phyloP scores from a whole-genome alignment of 2,888 invertebrate genomes.

The Drosophila kuntzei region DNA sequence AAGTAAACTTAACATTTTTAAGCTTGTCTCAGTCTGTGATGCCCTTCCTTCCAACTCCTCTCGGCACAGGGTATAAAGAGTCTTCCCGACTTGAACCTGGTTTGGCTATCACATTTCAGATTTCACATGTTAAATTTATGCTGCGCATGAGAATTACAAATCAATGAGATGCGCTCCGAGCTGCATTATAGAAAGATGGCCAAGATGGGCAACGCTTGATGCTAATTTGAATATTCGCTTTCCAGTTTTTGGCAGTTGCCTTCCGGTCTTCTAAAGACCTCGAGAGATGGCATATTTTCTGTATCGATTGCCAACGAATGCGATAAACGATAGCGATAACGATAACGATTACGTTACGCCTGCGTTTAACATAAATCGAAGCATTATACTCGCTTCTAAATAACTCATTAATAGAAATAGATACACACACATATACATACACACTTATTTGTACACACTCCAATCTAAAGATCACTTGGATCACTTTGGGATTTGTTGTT shows the following conservation, averaged over 20 bases:
- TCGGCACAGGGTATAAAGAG: slow-evolving; percentile 4
- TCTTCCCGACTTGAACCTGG: slow-evolving; percentile 23
- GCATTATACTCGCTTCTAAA: slow-evolving; percentile 50
- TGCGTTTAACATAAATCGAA: slow-evolving; percentile 22
- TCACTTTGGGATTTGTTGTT: slow-evolving; percentile 50
- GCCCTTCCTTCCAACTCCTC: background rate
- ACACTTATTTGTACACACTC: slow-evolving; percentile 7
- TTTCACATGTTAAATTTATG: slow-evolving; percentile 82
- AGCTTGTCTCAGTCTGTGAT: background rate
- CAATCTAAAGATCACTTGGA: slow-evolving; percentile 49
- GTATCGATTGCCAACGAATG: slow-evolving; percentile 15
- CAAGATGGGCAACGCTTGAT: slow-evolving; percentile 26
- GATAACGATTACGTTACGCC: slow-evolving; percentile 15
- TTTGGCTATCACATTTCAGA: slow-evolving; percentile 75
- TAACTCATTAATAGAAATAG: slow-evolving; percentile 62
- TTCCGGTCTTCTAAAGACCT: slow-evolving; percentile 5
- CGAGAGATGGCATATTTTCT: background rate
- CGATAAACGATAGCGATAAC: slow-evolving; percentile 12
- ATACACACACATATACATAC: slow-evolving; percentile 12
- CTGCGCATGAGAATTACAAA: slow-evolving; percentile 78
- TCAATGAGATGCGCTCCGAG: slow-evolving; percentile 73
- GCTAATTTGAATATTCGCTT: slow-evolving; percentile 65
- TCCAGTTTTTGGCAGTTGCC: slow-evolving; percentile 11
- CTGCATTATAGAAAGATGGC: slow-evolving; percentile 66
- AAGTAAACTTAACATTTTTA: background rate